These are phyloP conservation scores for Petrosia ficiformis DNA, from an alignment of 37 sponge, comb jelly and placozoan species.

Conservation along the genomic window DNA sequence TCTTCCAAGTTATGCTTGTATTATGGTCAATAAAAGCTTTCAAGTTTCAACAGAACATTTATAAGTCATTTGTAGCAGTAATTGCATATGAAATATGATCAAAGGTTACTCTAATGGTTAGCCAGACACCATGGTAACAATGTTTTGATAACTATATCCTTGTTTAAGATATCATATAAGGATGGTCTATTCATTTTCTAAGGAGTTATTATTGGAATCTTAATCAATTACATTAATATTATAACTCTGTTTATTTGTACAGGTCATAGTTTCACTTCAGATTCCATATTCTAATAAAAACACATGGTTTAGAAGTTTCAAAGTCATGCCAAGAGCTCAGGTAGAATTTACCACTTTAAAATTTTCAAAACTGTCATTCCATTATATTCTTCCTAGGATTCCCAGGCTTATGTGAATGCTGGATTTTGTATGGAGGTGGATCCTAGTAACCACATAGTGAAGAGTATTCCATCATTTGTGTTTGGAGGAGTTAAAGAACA, in stretches of 20 bases:
- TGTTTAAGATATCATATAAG: no score
- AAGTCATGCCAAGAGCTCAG: constrained; percentile 74
- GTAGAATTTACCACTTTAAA: constrained; percentile 19
- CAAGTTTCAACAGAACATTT: no score
- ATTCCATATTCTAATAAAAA: constrained; percentile 40
- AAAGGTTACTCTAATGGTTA: no score
- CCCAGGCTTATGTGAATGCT: constrained; percentile 82
- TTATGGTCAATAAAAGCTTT: no score
- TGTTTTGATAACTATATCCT: no score
- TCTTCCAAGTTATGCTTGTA: no score
- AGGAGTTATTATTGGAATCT: not conserved
- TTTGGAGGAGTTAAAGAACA: constrained; percentile 67
- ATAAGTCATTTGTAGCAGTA: no score
- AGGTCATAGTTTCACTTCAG: constrained; percentile 58
- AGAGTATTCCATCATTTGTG: constrained; percentile 39
- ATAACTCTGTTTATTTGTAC: constrained; percentile 9
- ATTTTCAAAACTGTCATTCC: not conserved
- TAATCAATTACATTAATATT: not conserved
- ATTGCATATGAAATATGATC: no score
- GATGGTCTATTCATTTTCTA: not conserved
- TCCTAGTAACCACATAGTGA: constrained; percentile 21
- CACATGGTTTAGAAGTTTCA: constrained; percentile 49
- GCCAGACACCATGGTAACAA: no score
- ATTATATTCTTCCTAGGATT: constrained; percentile 38
- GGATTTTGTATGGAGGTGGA: constrained; percentile 53